These are phyloP conservation scores for Amblyopsis hoosieri DNA, from an alignment of 2,797 vertebrate species.

Conservation along the genomic window DNA sequence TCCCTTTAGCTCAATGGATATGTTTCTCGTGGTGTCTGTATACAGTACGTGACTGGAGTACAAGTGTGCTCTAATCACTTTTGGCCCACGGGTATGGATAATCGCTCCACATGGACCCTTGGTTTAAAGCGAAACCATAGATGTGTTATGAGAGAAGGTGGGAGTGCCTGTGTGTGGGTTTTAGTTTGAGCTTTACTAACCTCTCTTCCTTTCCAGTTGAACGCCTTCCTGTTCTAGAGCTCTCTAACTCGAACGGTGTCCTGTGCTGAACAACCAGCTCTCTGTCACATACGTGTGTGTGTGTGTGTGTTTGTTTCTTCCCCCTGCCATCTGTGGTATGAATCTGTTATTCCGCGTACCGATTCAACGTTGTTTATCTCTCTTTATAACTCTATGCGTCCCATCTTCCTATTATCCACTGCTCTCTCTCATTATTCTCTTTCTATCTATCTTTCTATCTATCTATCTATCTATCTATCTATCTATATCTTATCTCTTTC, in stretches of 20 bases:
- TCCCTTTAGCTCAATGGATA: neutral
- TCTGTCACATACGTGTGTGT: neutral
- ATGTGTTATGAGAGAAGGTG: neutral
- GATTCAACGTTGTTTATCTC: conserved; percentile 16
- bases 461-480: conserved; percentile 11
- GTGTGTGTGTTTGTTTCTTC: neutral
- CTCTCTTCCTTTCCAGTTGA: conserved; percentile 53
- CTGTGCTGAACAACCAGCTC: neutral
- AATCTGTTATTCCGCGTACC: neutral
- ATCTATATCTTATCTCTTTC: neutral
- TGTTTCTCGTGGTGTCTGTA: neutral
- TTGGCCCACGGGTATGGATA: neutral
- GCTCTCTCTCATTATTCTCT: neutral
- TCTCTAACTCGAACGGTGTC: neutral
- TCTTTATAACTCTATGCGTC: conserved; percentile 17
- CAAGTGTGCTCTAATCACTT: neutral
- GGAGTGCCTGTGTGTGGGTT: neutral
- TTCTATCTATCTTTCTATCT: neutral
- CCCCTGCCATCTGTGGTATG: neutral
- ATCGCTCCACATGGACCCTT: neutral
- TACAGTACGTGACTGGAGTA: neutral
- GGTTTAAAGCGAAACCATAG: neutral
- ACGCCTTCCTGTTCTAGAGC: neutral
- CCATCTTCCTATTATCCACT: conserved; percentile 36
- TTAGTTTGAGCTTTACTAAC: conserved; percentile 47